Evolutionary conservation across 2,797 vertebrate genomes (phyloP), one percentile per base, ranked within the genome.

Genomic region (Poecilia picta): DNA sequence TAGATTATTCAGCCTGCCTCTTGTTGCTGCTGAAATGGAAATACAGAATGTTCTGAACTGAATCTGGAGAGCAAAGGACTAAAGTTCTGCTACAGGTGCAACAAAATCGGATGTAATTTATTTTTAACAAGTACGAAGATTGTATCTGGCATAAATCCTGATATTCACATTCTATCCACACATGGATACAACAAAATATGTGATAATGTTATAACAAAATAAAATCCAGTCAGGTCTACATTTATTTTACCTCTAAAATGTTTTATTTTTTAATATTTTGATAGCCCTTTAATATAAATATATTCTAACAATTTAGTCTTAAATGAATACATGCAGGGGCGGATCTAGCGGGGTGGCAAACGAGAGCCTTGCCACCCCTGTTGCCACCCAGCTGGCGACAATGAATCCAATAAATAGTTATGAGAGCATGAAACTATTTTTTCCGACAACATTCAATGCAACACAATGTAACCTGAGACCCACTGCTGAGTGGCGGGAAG

Each of bases 1-100:
- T 15, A 23, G 18, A 41, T 33, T 87, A 81, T 87, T 87, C 77
- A 53, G 79, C 73, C 12, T 82, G 41, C 49, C 46, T 83, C 59
- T 76, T 72, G 47, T 78, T 83, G 76, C 72, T 70, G 71, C 66
- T 62, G 62, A 75, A 20, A 53, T 49, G 7, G 20, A 62, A 62
- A 64, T 36, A 64, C 31, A 36, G 31, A 36, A 33, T 36, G 59
- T 64, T 55, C 25, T 74, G 36, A 41, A 41, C 11, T 39, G 20
- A 75, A 55, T 68, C 64, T 68, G 8, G 10, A 41, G 18, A 20
- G 8, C 18, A 39, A 66, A 66, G 62, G 33, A 36, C 62, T 41
- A 23, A 68, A 13, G 25, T 43, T 43, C 23, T 70, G 39, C 66
- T 43, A 15, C 25, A 70, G 68, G 25, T 70, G 7, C 12, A 41